Evolutionary conservation across 2,113 vertebrate genomes (phyloP).

Genomic region (Syngnathus scovelli): DNA sequence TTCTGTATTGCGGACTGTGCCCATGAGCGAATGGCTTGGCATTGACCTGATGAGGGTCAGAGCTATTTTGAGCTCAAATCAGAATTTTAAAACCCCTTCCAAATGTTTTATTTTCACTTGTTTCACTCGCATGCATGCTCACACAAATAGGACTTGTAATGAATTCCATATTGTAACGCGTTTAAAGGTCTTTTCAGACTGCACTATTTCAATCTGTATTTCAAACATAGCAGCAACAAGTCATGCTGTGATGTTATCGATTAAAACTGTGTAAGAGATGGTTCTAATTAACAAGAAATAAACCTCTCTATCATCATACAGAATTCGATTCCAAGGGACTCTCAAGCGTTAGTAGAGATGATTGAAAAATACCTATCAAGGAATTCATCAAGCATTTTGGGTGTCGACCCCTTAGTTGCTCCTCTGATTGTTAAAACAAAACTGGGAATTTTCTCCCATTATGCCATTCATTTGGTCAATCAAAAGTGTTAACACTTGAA

Average conservation of each 20-base stretch:
- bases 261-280: background rate
- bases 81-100: background rate
- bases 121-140: background rate
- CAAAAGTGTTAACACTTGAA: background rate
- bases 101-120: background rate
- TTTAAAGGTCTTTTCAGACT: conserved; percentile 22
- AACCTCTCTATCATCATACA: background rate
- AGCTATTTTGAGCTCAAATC: background rate
- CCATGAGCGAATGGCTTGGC: background rate
- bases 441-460: no score
- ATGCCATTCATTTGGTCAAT: no score
- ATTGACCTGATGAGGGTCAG: no score
- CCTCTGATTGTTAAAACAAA: background rate
- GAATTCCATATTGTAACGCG: background rate
- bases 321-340: background rate
- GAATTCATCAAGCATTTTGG: background rate
- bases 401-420: background rate
- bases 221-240: conserved; percentile 1
- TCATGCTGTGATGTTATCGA: conserved; percentile 17
- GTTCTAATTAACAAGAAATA: conserved; percentile 6
- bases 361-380: background rate
- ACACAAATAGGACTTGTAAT: background rate
- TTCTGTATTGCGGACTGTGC: background rate
- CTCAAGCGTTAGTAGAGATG: background rate
- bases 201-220: conserved; percentile 7